These are phyloP conservation scores for Xestia ashworthii DNA, from an alignment of 2,888 invertebrate species.

Conservation along the genomic window DNA sequence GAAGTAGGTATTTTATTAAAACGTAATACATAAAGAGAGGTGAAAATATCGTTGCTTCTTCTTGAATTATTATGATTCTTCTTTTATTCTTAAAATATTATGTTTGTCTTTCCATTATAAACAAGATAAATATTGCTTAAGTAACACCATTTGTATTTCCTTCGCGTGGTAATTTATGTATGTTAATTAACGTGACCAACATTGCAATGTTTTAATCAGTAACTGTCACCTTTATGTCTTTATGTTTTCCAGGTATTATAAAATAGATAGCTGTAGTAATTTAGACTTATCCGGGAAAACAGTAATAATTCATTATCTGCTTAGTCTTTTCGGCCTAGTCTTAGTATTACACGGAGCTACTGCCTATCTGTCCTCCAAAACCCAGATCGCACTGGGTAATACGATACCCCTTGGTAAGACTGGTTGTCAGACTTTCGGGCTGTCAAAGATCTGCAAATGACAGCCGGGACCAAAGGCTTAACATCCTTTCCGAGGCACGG, in stretches of 20 bases:
- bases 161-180: slow-evolving; percentile 3
- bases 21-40: background rate
- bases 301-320: background rate
- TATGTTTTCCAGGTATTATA: slow-evolving; percentile 1
- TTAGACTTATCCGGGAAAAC: background rate
- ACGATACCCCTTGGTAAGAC: too few species aligned
- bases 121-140: slow-evolving; percentile 14
- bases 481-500: too few species aligned
- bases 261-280: background rate
- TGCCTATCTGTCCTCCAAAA: too few species aligned
- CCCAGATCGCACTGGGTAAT: too few species aligned
- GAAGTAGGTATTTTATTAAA: background rate
- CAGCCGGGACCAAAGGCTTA: too few species aligned
- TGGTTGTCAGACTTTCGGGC: too few species aligned
- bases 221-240: slow-evolving; percentile 1
- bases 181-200: slow-evolving; percentile 1
- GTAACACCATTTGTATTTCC: slow-evolving; percentile 4
- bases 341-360: too few species aligned
- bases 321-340: too few species aligned
- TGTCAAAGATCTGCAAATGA: too few species aligned
- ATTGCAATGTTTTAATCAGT: slow-evolving; percentile 4
- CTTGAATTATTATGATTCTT: slow-evolving; percentile 1
- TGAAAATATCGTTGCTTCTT: slow-evolving; percentile 17
- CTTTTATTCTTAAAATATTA: slow-evolving; percentile 11
- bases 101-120: background rate